phyloP scores from a whole-genome alignment of 2,797 vertebrate species.

The Macrochelys suwanniensis region DNA sequence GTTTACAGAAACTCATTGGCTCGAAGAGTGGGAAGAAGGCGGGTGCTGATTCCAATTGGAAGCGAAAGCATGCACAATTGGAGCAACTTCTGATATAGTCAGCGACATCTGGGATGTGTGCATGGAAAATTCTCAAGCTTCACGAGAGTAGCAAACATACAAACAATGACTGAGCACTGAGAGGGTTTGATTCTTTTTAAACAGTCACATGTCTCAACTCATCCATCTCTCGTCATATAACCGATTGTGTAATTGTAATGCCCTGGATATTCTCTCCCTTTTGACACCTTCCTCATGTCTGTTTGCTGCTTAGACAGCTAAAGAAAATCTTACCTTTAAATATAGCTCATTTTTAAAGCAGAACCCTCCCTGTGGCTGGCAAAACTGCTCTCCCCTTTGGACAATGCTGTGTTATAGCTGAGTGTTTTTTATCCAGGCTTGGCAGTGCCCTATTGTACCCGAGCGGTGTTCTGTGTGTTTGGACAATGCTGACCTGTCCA shows the following conservation, averaged over 20 bases:
- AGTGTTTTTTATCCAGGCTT: neutral
- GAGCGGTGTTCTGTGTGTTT: neutral
- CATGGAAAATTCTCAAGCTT: neutral
- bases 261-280: neutral
- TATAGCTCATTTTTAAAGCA: neutral
- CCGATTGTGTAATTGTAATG: neutral
- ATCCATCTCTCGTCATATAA: neutral
- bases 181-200: neutral
- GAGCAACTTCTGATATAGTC: neutral
- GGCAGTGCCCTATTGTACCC: neutral
- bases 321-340: neutral
- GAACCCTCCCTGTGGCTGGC: neutral
- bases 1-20: neutral
- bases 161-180: neutral
- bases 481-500: neutral
- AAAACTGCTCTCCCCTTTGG: slow-evolving; percentile 12
- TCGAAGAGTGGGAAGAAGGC: neutral
- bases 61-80: neutral
- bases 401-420: neutral
- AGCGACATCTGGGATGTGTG: fast-evolving
- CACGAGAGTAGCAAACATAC: neutral
- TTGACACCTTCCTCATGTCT: neutral
- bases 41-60: neutral
- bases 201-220: neutral
- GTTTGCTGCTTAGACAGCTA: neutral